Base-by-base conservation (phyloP, 2,888 invertebrate species). In the Heliconius sara region DNA sequence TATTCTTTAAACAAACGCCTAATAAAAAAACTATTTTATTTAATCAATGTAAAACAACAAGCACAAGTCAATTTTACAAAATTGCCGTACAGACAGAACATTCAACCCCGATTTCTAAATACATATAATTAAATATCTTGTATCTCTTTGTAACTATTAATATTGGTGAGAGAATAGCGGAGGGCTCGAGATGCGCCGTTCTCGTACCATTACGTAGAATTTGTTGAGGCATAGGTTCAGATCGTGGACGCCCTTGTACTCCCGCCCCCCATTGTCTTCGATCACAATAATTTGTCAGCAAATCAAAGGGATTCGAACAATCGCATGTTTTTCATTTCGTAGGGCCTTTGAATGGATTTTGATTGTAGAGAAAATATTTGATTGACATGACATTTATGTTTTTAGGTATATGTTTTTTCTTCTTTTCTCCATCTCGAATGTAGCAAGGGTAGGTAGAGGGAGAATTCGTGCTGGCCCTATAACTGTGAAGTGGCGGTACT, bases 301-400 rank as follows among this genome's bases (percentile, higher is more conserved):
- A 94, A 95, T 94, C 94, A 93, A 94, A 92, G 91, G 91, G 91
- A 90, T 93, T 93, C 94, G 92, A 93, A 91, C 90, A 90, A 92
- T 92, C 91, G 91, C 87, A 88, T 87, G 90, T 89, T 91, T 92
- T 93, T 92, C 92, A 93, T 93, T 93, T 82, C 82, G 79, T 71
- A 82, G 68, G 79, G 52, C 63, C 81, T 77, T 78, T 76, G 47
- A 72, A 80, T 76, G 78, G 72, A 65, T 60, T 75, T 72, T 79
- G 79, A 81, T 80, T 78, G 77, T 70, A 47, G 70, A 34, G 79
- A 75, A 81, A 76, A 79, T 6, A 63, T 79, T 75, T 82, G 79
- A 79, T 80, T 78, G 79, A 77, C 80, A 77, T 78, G 79, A 77
- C 79, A 77, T 81, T 78, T 72, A 67, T 63, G 68, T 30, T 76